Evolutionary conservation across 2,797 vertebrate genomes (phyloP).

Genomic region (Ataeniobius toweri): DNA sequence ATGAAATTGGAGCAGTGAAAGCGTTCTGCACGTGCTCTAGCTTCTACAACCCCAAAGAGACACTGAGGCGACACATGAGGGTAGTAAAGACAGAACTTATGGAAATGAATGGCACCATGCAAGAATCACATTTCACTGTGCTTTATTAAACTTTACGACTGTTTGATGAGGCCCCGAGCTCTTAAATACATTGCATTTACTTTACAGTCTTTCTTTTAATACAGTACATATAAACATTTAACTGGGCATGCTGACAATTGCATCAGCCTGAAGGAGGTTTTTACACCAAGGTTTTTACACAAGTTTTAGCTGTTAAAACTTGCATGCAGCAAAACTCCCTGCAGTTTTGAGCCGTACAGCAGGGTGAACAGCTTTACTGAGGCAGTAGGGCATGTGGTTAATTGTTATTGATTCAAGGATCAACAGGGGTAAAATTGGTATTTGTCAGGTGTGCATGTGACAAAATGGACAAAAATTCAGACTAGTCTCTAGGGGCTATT

Average conservation of each 20-base stretch:
- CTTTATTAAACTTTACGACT: constrained; percentile 74
- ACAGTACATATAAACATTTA: constrained; percentile 47
- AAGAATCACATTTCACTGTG: constrained; percentile 77
- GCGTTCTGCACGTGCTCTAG: constrained; percentile 50
- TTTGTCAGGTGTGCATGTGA: constrained; percentile 8
- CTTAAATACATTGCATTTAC: constrained; percentile 64
- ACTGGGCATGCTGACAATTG: constrained; percentile 22
- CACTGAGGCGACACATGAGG: constrained; percentile 51
- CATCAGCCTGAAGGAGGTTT: constrained; percentile 15
- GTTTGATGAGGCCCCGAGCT: constrained; percentile 66
- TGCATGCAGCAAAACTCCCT: background rate
- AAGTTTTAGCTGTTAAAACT: constrained; percentile 21
- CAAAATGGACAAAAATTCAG: constrained; percentile 1
- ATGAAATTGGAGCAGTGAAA: constrained; percentile 78
- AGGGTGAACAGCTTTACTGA: constrained; percentile 29
- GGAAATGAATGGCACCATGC: constrained; percentile 71
- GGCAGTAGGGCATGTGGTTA: constrained; percentile 28
- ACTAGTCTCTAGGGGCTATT: background rate
- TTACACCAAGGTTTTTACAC: background rate
- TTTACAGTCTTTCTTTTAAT: constrained; percentile 53
- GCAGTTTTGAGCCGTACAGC: constrained; percentile 20
- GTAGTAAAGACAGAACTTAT: constrained; percentile 73
- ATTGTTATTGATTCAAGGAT: constrained; percentile 46
- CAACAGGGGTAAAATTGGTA: constrained; percentile 14
- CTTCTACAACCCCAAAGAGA: constrained; percentile 65